phyloP scores from a whole-genome alignment of 2,797 vertebrate genomes.

The Lagodon rhomboides region DNA sequence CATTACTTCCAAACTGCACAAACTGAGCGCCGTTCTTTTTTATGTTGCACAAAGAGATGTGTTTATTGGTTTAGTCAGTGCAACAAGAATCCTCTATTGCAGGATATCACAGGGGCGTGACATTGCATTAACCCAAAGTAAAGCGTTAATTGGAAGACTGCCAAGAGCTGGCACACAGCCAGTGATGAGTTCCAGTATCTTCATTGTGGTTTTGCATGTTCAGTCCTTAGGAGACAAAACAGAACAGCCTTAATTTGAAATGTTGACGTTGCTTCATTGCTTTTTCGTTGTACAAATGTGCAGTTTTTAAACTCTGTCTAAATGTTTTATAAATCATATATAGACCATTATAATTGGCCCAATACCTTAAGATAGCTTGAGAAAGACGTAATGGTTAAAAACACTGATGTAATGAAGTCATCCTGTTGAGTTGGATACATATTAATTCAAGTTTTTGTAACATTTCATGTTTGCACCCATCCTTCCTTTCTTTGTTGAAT shows the following conservation, averaged over 20 bases:
- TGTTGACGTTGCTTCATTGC: not conserved
- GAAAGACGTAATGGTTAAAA: not conserved
- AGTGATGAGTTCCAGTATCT: conserved; percentile 14
- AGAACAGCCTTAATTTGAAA: too few species aligned
- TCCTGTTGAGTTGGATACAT: not conserved
- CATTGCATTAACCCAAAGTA: conserved; percentile 55
- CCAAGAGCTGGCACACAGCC: conserved; percentile 48
- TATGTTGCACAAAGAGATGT: conserved; percentile 9
- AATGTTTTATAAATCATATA: not conserved
- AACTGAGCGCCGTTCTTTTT: not conserved
- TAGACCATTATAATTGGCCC: not conserved
- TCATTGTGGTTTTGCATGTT: conserved; percentile 12
- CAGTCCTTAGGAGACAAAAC: not conserved
- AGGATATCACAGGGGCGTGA: conserved; percentile 39
- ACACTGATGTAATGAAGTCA: not conserved
- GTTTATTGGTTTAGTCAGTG: conserved; percentile 45
- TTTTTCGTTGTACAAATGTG: not conserved
- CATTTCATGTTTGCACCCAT: not conserved
- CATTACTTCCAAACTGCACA: not conserved
- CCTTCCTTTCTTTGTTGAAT: not conserved
- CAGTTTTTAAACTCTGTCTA: not conserved
- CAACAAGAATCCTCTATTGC: conserved; percentile 39
- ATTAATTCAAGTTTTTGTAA: too few species aligned
- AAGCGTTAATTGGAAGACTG: conserved; percentile 49
- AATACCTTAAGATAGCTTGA: not conserved